Conservation (phyloP, 2,888 invertebrate species). For the Sthenelais limicola region DNA sequence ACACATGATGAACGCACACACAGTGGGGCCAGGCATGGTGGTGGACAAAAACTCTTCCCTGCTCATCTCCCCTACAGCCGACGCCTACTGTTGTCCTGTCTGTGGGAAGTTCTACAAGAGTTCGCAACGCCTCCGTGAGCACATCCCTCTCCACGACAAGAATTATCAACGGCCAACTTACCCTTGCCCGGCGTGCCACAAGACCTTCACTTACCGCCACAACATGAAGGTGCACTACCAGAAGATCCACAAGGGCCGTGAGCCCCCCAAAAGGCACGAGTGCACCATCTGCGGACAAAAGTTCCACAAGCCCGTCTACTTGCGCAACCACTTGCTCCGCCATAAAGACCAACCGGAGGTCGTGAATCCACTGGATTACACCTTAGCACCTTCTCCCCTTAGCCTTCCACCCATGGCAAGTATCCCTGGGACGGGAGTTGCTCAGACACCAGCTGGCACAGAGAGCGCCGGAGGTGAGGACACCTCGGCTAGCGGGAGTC, state of each 20-base stretch:
- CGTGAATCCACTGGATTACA: constrained; percentile 13
- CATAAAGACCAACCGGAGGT: constrained; percentile 28
- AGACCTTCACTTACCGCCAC: constrained; percentile 50
- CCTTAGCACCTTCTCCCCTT: constrained; percentile 16
- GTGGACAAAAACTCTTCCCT: background rate
- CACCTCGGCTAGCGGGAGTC: constrained; percentile 33
- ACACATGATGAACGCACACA: constrained; percentile 46
- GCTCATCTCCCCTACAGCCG: constrained; percentile 25
- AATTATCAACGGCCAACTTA: constrained; percentile 48
- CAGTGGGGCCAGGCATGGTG: constrained; percentile 35
- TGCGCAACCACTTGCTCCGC: constrained; percentile 47
- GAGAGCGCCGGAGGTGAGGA: constrained; percentile 27
- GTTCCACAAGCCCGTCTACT: constrained; percentile 50
- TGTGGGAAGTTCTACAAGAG: constrained; percentile 51
- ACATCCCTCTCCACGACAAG: constrained; percentile 49
- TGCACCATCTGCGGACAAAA: constrained; percentile 49
- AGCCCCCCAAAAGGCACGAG: constrained; percentile 47
- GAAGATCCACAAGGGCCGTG: constrained; percentile 49
- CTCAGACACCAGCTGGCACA: background rate
- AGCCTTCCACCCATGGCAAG: constrained; percentile 1
- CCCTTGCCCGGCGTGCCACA: constrained; percentile 50
- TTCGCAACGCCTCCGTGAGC: constrained; percentile 50
- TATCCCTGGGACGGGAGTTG: background rate
- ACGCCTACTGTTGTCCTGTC: constrained; percentile 44
- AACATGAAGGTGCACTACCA: constrained; percentile 52